Evolutionary conservation across 2,113 vertebrate species (phyloP).

Genomic region (Caracal caracal): DNA sequence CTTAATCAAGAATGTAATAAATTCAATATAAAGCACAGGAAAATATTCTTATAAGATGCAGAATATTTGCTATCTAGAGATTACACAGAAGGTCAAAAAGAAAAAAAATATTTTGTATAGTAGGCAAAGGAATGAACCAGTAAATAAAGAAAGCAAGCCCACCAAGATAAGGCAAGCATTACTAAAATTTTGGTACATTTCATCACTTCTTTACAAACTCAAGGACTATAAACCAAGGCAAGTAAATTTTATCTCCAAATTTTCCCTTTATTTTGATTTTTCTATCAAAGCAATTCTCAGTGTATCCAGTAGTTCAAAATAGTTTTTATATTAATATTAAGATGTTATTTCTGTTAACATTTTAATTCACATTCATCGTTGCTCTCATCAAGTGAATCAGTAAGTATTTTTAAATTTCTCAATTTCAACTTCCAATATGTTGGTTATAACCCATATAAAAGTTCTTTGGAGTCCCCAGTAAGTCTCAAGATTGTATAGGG

Average conservation of each 20-base stretch:
- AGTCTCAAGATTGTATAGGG: not conserved
- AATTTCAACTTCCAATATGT: not conserved
- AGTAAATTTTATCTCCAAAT: not conserved
- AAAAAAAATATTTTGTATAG: not conserved
- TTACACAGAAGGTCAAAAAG: not conserved
- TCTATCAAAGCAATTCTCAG: not conserved
- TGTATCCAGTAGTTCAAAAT: not conserved
- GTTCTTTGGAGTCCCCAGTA: not conserved
- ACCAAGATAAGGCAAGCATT: not conserved
- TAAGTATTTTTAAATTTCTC: not conserved
- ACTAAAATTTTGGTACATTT: not conserved
- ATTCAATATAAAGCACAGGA: not conserved
- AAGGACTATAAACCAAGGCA: not conserved
- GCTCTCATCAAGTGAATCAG: not conserved
- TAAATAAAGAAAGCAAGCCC: not conserved
- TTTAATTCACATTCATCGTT: not conserved
- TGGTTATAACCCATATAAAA: not conserved
- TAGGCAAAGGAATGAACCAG: not conserved
- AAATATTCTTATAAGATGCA: not conserved
- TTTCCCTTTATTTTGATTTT: not conserved
- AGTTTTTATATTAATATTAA: not conserved
- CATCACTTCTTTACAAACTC: not conserved
- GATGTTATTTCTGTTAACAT: conserved; percentile 4
- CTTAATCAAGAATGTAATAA: conserved; percentile 3
- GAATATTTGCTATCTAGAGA: not conserved